A percentile compares a stretch with the other conserved stretches of the same genome.
Evolutionary conservation across 2,888 invertebrate genomes (phyloP).

Genomic region (Macaria liturata): DNA sequence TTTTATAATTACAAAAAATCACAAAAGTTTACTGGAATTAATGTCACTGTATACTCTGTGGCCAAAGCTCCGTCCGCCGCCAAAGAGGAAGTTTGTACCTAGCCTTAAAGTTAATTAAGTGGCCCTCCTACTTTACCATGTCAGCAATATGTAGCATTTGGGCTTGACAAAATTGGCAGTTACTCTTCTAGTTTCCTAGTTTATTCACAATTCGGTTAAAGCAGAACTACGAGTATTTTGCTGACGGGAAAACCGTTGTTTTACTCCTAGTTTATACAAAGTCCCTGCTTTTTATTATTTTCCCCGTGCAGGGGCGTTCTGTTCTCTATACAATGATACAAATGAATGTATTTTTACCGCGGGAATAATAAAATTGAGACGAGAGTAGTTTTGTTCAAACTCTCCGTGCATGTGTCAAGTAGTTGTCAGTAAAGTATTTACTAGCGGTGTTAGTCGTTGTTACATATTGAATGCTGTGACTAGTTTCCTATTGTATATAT

Average conservation of each 20-base stretch:
- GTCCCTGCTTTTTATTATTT: slow-evolving; percentile 5
- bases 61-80: slow-evolving; percentile 25
- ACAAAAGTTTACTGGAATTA: too few species aligned
- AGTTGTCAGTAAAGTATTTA: too few species aligned
- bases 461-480: too few species aligned
- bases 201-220: slow-evolving; percentile 42
- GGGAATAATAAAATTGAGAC: too few species aligned
- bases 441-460: too few species aligned
- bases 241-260: slow-evolving; percentile 10
- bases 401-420: too few species aligned
- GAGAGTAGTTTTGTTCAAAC: too few species aligned
- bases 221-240: slow-evolving; percentile 33
- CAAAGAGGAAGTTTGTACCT: slow-evolving; percentile 57
- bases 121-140: slow-evolving; percentile 48
- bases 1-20: too few species aligned
- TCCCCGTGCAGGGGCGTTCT: slow-evolving; percentile 6
- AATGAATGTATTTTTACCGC: slow-evolving; percentile 1
- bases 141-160: slow-evolving; percentile 55
- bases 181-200: slow-evolving; percentile 40
- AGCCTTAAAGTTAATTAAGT: slow-evolving; percentile 74
- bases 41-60: slow-evolving; percentile 5
- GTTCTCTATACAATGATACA: slow-evolving; percentile 1
- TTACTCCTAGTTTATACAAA: slow-evolving; percentile 4
- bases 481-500: too few species aligned
- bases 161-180: slow-evolving; percentile 54